These are phyloP conservation scores for Alosa alosa DNA, from an alignment of 2,113 vertebrate genomes.

Conservation along the genomic window DNA sequence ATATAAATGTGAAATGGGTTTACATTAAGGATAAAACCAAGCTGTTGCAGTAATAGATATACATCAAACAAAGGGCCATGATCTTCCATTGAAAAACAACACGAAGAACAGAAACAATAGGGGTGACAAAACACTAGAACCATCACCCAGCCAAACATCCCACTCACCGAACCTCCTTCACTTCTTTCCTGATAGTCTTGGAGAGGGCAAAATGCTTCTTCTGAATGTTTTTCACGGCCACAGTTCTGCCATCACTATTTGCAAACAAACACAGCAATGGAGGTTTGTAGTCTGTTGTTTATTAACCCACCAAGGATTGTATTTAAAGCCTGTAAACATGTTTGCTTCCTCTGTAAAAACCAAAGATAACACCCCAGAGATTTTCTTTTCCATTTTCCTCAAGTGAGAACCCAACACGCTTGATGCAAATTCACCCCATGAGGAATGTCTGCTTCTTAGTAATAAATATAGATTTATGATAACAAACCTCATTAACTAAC, in stretches of 20 bases:
- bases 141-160: background rate
- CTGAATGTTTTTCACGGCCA: slow-evolving; percentile 72
- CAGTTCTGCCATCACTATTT: slow-evolving; percentile 57
- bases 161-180: slow-evolving; percentile 73
- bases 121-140: too few species aligned
- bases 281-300: background rate
- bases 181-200: slow-evolving; percentile 73
- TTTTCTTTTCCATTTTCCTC: background rate
- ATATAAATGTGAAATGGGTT: background rate
- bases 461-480: background rate
- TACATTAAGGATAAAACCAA: background rate
- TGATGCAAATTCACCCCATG: background rate
- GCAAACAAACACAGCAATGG: background rate
- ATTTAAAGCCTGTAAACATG: slow-evolving; percentile 4
- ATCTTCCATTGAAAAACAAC: background rate
- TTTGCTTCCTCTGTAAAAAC: background rate
- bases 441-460: background rate
- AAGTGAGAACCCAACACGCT: background rate
- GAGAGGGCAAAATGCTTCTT: slow-evolving; percentile 71
- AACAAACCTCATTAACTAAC: background rate
- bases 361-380: background rate
- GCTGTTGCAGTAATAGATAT: background rate
- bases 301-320: background rate
- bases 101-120: background rate
- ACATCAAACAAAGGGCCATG: background rate